Conservation (phyloP, 2,888 invertebrate species). For the Tachystola acroxantha region DNA sequence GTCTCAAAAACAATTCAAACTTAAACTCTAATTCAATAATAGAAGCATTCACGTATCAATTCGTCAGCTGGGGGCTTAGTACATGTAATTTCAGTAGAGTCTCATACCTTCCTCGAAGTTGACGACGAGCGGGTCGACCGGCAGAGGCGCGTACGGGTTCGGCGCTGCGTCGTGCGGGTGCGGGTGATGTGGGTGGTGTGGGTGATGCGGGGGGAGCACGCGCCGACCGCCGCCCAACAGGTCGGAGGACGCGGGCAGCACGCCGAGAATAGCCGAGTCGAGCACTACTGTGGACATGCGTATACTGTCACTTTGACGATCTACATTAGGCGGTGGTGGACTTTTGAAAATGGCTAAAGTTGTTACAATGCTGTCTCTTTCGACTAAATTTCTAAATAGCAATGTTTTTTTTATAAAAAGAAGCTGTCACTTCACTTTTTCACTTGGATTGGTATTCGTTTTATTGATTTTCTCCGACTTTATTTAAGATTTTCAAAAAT, state of each 20-base stretch:
- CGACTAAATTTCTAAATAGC: no score
- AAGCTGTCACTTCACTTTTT: no score
- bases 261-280: conserved; percentile 65
- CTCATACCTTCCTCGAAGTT: conserved; percentile 91
- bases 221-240: conserved; percentile 40
- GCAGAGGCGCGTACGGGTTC: conserved; percentile 58
- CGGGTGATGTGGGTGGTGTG: conserved; percentile 48
- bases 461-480: no score
- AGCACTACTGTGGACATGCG: conserved; percentile 51
- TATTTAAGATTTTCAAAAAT: no score
- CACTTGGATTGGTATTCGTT: no score
- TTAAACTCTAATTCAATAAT: no score
- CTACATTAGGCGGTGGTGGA: no score
- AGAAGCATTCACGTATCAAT: conserved; percentile 20
- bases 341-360: no score
- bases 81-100: conserved; percentile 80
- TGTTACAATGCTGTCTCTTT: no score
- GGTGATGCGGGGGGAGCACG: conserved; percentile 37
- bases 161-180: conserved; percentile 33
- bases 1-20: no score
- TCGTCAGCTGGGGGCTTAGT: conserved; percentile 47
- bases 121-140: conserved; percentile 85
- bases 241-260: conserved; percentile 52
- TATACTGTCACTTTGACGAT: neutral
- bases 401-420: no score